phyloP scores from a whole-genome alignment of 2,888 invertebrate genomes.

The Macrosiphum euphorbiae region DNA sequence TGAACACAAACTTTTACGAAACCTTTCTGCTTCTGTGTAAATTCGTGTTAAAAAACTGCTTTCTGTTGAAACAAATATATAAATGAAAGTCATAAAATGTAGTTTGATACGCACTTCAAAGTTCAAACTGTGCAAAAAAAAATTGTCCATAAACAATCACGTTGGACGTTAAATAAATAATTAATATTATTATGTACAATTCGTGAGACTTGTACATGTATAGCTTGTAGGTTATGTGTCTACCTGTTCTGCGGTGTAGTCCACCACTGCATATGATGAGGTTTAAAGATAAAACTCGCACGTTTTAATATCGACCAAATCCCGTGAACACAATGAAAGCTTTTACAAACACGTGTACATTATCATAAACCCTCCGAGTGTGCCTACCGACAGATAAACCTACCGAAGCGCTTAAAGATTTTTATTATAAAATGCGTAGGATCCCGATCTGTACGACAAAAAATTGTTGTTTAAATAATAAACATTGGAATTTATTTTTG shows the following conservation, averaged over 20 bases:
- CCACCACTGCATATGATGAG: background rate
- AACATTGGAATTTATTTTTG: background rate
- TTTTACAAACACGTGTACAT: background rate
- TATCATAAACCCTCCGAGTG: background rate
- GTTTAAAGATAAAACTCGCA: conserved; percentile 3
- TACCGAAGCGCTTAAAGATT: background rate
- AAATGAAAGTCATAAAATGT: background rate
- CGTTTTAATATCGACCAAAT: background rate
- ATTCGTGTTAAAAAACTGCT: background rate
- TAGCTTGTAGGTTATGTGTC: background rate
- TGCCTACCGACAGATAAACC: background rate
- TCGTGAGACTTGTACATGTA: background rate
- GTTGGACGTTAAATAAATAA: background rate
- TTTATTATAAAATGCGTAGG: background rate
- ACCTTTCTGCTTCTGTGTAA: background rate
- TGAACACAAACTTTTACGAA: background rate
- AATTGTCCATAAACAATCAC: background rate
- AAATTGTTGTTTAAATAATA: background rate
- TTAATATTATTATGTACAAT: background rate
- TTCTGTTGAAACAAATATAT: background rate
- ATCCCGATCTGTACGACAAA: background rate
- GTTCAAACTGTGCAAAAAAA: background rate
- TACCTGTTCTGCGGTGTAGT: background rate
- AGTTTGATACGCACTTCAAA: background rate
- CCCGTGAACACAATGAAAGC: background rate